Conservation (phyloP, 1,140 invertebrate species). For the Neocloeon triangulifer region DNA sequence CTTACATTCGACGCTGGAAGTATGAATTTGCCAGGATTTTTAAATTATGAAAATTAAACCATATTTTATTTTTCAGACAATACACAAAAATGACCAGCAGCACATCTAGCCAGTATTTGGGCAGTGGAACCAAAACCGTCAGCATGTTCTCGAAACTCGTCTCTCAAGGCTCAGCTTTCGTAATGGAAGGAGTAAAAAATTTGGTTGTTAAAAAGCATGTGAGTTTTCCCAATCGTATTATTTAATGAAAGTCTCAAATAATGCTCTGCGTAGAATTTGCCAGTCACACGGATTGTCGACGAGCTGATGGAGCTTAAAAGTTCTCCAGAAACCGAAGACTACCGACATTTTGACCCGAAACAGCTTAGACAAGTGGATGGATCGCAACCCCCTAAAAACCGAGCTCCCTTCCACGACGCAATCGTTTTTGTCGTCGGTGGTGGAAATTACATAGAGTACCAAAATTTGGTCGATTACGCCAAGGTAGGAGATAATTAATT, state of each 20-base stretch:
- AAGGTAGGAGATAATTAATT: conserved; percentile 30
- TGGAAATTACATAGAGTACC: conserved; percentile 98
- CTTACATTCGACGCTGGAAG: conserved; percentile 82
- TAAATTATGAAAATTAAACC: conserved; percentile 2
- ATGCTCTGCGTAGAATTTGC: conserved; percentile 42
- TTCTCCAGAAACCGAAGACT: conserved; percentile 60
- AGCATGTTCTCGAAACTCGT: conserved; percentile 97
- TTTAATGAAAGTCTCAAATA: conserved; percentile 4
- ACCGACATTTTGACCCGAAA: conserved; percentile 82
- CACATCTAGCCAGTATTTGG: conserved; percentile 51
- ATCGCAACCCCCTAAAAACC: conserved; percentile 29
- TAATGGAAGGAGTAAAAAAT: conserved; percentile 99
- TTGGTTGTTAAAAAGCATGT: conserved; percentile 94
- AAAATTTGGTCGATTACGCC: conserved; percentile 89
- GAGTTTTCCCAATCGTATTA: conserved; percentile 17
- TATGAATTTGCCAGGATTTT: too few species aligned
- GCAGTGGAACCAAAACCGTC: conserved; percentile 89
- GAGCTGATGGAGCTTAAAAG: conserved; percentile 67
- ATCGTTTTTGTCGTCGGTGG: conserved; percentile 95
- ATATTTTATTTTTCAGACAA: conserved; percentile 25
- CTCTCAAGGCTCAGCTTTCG: conserved; percentile 89
- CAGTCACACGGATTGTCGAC: conserved; percentile 78
- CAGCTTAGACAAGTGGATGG: conserved; percentile 47
- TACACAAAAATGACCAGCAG: conserved; percentile 62
- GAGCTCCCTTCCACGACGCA: conserved; percentile 55